phyloP scores from a whole-genome alignment of 30 jellyfish, hydroid and myxozoan genomes.

The Mastigias papua region DNA sequence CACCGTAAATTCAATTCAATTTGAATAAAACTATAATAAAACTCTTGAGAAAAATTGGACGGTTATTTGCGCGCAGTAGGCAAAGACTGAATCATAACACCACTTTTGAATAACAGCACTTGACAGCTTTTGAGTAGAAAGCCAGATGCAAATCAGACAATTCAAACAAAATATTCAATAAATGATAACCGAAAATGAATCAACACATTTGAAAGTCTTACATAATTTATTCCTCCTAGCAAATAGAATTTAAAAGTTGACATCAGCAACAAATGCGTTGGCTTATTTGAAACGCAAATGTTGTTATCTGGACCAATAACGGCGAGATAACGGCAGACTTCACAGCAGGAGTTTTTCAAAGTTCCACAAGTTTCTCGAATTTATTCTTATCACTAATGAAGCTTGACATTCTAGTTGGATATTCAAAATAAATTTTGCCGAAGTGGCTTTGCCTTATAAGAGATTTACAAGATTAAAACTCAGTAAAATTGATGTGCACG shows the following conservation, averaged over 20 bases:
- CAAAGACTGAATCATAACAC: too few species aligned
- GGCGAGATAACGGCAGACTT: conserved; percentile 1
- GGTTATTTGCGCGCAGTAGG: too few species aligned
- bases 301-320: conserved; percentile 2
- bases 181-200: not conserved
- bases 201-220: conserved; percentile 9
- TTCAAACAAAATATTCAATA: not conserved
- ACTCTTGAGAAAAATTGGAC: too few species aligned
- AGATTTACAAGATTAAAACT: too few species aligned
- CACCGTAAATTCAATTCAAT: too few species aligned
- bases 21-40: too few species aligned
- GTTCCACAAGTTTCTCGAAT: not conserved
- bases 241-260: conserved; percentile 4
- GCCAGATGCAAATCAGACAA: not conserved
- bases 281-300: not conserved
- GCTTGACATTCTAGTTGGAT: not conserved
- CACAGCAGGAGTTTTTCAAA: not conserved
- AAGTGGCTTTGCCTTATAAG: too few species aligned
- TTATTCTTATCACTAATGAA: not conserved
- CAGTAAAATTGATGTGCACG: too few species aligned
- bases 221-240: conserved; percentile 22
- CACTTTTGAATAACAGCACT: too few species aligned
- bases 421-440: not conserved
- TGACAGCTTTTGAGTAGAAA: too few species aligned
- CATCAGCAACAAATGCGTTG: conserved; percentile 11